phyloP scores from a whole-genome alignment of 2,888 invertebrate genomes.

The Yponomeuta sedellus region DNA sequence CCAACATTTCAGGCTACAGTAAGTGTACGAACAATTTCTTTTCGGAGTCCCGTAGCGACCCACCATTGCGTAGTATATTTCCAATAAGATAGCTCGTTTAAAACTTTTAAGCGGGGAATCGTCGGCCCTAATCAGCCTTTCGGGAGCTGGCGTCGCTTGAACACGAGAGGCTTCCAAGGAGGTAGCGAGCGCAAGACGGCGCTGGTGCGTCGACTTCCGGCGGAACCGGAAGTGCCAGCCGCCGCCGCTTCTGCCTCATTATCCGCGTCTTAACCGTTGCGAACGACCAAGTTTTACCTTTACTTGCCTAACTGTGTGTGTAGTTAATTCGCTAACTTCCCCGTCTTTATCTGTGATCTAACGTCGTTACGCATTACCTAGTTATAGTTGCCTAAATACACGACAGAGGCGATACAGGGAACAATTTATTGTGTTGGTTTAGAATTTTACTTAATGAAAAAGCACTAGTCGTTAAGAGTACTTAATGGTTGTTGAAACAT shows the following conservation, averaged over 20 bases:
- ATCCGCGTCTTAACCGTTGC: not conserved
- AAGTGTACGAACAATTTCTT: too few relatives aligned
- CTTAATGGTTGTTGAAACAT: too few relatives aligned
- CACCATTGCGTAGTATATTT: too few relatives aligned
- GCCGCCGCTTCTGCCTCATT: conserved; percentile 10
- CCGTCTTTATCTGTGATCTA: not conserved
- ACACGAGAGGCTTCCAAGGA: not conserved
- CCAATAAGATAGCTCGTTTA: too few relatives aligned
- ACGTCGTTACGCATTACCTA: not conserved
- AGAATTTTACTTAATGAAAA: too few relatives aligned
- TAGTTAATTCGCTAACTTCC: not conserved
- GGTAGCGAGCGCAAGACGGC: not conserved
- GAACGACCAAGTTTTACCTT: not conserved
- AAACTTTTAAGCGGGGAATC: too few relatives aligned
- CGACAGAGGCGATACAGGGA: too few relatives aligned
- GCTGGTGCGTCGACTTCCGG: conserved; percentile 6
- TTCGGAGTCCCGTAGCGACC: too few relatives aligned
- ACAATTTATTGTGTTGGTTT: too few relatives aligned
- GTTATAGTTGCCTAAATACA: too few relatives aligned
- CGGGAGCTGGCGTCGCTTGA: not conserved
- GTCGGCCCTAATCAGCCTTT: not conserved
- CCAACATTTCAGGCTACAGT: too few relatives aligned
- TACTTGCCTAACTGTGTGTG: not conserved
- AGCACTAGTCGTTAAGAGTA: too few relatives aligned
- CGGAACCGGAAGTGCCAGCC: conserved; percentile 12